Base-by-base conservation (phyloP, 2,888 invertebrate genomes). In the Pseudoips prasinana region DNA sequence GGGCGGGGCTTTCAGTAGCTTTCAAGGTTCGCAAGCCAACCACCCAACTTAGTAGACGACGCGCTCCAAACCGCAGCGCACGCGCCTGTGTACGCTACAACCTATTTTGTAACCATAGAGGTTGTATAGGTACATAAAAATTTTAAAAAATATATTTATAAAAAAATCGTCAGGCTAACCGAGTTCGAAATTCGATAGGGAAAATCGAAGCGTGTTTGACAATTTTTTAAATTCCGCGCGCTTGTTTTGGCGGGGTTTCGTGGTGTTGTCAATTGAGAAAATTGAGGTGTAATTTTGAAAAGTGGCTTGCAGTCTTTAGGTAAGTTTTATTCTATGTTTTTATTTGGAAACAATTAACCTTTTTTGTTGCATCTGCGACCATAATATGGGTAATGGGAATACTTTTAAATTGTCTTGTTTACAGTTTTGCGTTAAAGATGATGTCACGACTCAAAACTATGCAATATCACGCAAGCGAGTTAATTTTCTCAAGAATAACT, bases 1-100 rank as follows among this genome's bases (percentile, higher is more conserved):
- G 67, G 71, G 72, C 77, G n/a, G 66, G 67, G 72, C 77, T 79
- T 79, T 77, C 79, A 77, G 75, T 69, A 84, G 78, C 74, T 74
- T 83, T 81, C 82, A 78, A 81, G 85, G 83, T 68, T 77, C 56
- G 67, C 51, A 54, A 53, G 61, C 59, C 60, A 47, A 50, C 51
- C 54, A 56, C 56, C 39, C 25, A 31, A 46, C 46, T 64, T 64
- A 86, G 87, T 85, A 66, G 67, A 59, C 65, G 69, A 58, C 72
- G 80, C 69, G 77, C 72, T 57, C 53, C 61, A 53, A 43, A 45
- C 52, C 52, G 55, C 60, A 59, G 74, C 83, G 86, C 86, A 85
- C 86, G 86, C 83, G 83, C 72, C 52, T 38, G 44, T 47, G 55
- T 58, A 67, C 72, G 67, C 61, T 73, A 62, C 83, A 74, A 68